A percentile compares a stretch with the other conserved stretches of the same genome.
Conservation (phyloP, 2,888 invertebrate genomes). For the Amblyjoppa proteus region DNA sequence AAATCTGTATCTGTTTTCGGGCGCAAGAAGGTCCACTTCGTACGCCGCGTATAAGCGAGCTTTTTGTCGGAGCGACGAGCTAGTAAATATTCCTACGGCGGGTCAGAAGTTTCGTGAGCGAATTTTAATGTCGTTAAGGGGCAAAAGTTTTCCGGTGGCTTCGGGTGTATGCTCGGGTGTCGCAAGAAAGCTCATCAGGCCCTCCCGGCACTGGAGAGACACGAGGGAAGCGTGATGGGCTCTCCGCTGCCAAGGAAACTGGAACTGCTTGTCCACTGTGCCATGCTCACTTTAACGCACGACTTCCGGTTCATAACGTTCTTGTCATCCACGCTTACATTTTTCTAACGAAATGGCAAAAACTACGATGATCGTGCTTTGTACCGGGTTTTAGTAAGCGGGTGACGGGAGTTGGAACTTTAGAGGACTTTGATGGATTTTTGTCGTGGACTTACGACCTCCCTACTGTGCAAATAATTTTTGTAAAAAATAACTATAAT, state of each 20-base stretch:
- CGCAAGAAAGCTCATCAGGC: constrained; percentile 77
- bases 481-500: no score
- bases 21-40: neutral
- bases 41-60: constrained; percentile 32
- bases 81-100: constrained; percentile 72
- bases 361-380: neutral
- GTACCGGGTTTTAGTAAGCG: neutral
- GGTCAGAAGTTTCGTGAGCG: constrained; percentile 71
- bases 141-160: constrained; percentile 70
- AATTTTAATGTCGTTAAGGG: constrained; percentile 76
- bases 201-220: constrained; percentile 52
- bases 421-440: neutral
- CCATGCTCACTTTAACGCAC: constrained; percentile 50
- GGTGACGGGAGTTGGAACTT: neutral
- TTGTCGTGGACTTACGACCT: neutral
- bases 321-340: constrained; percentile 45
- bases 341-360: constrained; percentile 1
- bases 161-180: constrained; percentile 52
- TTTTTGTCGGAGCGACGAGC: constrained; percentile 65
- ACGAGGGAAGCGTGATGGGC: constrained; percentile 63
- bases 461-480: no score
- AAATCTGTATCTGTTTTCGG: neutral
- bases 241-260: constrained; percentile 58
- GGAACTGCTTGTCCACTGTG: constrained; percentile 39
- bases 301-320: constrained; percentile 52